Percentiles rank a stretch among this genome's conserved stretches.
Evolutionary conservation across 2,888 invertebrate genomes (phyloP).

Genomic region (Diarsia dahlii): DNA sequence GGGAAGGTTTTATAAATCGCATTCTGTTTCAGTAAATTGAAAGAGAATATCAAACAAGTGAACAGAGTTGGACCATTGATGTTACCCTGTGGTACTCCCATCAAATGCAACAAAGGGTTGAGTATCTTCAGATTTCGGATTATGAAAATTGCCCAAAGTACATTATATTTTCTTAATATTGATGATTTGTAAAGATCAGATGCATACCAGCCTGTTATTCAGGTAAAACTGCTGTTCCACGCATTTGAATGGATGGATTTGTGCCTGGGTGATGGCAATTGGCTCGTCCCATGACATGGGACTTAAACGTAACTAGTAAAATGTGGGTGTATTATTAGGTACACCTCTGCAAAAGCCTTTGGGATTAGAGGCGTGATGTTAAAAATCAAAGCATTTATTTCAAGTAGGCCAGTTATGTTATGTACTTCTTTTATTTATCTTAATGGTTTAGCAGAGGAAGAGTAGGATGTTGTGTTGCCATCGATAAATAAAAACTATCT

Average conservation of each 20-base stretch:
- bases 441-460: background rate
- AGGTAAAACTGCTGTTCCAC: background rate
- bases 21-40: constrained; percentile 7
- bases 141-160: constrained; percentile 4
- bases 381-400: too few relatives aligned
- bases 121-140: background rate
- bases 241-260: background rate
- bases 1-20: background rate
- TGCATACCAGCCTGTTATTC: background rate
- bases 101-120: background rate
- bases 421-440: too few relatives aligned
- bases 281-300: too few relatives aligned
- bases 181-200: background rate
- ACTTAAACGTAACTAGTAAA: too few relatives aligned
- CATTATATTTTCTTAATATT: constrained; percentile 12
- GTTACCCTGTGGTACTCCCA: background rate
- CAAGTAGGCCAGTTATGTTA: too few relatives aligned
- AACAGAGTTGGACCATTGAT: background rate
- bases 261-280: background rate
- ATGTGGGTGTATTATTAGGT: too few relatives aligned
- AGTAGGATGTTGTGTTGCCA: background rate
- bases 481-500: background rate
- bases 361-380: too few relatives aligned
- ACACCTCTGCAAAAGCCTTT: too few relatives aligned
- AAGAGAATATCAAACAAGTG: background rate